Evolutionary conservation across 2,113 vertebrate species (phyloP).

Genomic region (Oriolus oriolus): DNA sequence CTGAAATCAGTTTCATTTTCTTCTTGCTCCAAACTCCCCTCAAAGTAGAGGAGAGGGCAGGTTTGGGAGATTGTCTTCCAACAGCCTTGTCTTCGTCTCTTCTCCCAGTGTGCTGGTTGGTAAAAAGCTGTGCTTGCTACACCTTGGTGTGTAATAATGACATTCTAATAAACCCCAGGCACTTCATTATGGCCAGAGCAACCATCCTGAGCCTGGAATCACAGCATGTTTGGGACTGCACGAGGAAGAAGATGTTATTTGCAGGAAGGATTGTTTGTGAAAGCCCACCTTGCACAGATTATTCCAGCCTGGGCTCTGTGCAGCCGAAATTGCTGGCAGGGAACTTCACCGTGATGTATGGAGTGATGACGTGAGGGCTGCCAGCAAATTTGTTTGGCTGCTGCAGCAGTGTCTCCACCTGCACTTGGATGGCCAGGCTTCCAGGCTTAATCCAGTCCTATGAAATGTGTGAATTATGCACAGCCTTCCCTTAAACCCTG

Average conservation of each 20-base stretch:
- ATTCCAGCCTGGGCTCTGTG: accelerated
- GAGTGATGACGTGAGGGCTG: background rate
- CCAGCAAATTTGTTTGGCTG: background rate
- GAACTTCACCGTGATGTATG: background rate
- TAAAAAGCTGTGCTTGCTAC: background rate
- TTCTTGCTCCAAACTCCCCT: background rate
- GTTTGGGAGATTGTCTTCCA: background rate
- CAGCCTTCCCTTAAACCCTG: background rate
- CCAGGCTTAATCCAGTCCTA: background rate
- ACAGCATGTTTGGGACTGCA: background rate
- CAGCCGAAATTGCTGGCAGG: background rate
- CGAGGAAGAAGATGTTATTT: background rate
- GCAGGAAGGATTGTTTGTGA: background rate
- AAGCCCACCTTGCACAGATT: background rate
- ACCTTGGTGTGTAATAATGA: background rate
- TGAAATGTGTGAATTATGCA: too few species aligned
- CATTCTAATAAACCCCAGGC: background rate
- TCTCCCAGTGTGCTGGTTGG: background rate
- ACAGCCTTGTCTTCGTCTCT: background rate
- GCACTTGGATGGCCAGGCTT: background rate
- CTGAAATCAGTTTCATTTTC: background rate
- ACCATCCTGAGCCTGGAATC: background rate
- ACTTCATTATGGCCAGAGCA: background rate
- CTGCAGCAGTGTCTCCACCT: background rate
- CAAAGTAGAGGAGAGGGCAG: background rate